A percentile compares a stretch with the other conserved stretches of the same genome.
These are phyloP conservation scores for Lycia hirtaria DNA, from an alignment of 2,888 invertebrate species.

Conservation along the genomic window DNA sequence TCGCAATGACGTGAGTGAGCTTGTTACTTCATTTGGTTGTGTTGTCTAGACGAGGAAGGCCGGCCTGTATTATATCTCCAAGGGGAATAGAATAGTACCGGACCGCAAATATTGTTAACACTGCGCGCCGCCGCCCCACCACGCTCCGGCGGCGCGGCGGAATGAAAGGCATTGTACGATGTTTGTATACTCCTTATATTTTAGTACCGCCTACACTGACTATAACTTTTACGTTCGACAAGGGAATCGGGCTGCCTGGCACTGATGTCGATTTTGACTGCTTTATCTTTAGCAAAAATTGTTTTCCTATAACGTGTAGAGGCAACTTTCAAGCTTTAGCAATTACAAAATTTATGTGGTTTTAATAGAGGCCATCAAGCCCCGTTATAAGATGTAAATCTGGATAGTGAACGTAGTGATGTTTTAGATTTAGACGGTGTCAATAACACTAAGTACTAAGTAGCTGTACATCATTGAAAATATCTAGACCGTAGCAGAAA, in stretches of 20 bases:
- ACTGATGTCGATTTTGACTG: conserved; percentile 32
- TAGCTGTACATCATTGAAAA: conserved; percentile 1
- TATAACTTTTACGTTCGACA: conserved; percentile 29
- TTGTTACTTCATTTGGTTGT: conserved; percentile 45
- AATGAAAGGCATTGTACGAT: conserved; percentile 53
- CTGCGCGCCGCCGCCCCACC: too few relatives aligned
- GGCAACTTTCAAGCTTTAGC: too few relatives aligned
- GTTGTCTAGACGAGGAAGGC: conserved; percentile 72
- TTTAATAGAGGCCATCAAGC: too few relatives aligned
- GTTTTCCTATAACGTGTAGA: neutral
- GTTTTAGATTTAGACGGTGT: neutral
- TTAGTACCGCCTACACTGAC: conserved; percentile 37
- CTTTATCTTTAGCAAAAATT: conserved; percentile 3
- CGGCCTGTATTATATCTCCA: conserved; percentile 61
- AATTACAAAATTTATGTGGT: too few relatives aligned
- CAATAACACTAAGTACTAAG: conserved; percentile 2
- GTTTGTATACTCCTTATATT: conserved; percentile 36
- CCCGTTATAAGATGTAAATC: too few relatives aligned
- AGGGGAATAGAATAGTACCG: conserved; percentile 71
- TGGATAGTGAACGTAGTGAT: too few relatives aligned
- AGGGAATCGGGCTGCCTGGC: conserved; percentile 23
- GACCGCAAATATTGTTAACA: conserved; percentile 77
- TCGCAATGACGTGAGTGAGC: conserved; percentile 27
- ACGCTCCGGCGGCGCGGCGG: conserved; percentile 74
- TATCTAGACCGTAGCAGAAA: conserved; percentile 14